Percentiles rank a stretch among this genome's conserved stretches.
These are phyloP conservation scores for Petrolisthes manimaculis DNA, from an alignment of 2,888 invertebrate genomes.

Conservation along the genomic window DNA sequence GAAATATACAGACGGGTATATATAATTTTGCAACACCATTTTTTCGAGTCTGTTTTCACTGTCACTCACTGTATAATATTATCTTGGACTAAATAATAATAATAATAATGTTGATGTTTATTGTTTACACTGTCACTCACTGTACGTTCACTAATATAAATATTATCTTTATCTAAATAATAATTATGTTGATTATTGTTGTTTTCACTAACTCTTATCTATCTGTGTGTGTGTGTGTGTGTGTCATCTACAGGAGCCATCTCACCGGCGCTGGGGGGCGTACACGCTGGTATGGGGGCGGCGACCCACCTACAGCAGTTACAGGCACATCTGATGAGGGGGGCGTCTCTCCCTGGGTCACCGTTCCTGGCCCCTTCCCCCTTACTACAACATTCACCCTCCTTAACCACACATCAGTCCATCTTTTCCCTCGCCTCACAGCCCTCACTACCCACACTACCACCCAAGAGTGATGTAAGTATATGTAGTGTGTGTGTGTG, in stretches of 20 bases:
- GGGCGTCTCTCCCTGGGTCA: constrained; percentile 66
- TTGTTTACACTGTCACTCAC: too few species aligned
- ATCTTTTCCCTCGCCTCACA: constrained; percentile 56
- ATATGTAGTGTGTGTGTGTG: too few species aligned
- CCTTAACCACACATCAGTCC: constrained; percentile 59
- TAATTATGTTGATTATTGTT: too few species aligned
- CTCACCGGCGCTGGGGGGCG: constrained; percentile 85
- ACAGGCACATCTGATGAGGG: constrained; percentile 82
- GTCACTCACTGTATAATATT: too few species aligned
- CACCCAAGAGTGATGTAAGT: constrained; percentile 61
- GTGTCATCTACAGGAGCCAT: constrained; percentile 76
- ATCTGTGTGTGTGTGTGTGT: not conserved
- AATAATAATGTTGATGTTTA: too few species aligned
- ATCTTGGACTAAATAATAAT: too few species aligned
- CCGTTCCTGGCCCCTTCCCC: constrained; percentile 67
- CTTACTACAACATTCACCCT: constrained; percentile 63
- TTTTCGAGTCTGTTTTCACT: too few species aligned
- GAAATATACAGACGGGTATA: too few species aligned
- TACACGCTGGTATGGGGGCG: constrained; percentile 73
- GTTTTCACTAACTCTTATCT: not conserved
- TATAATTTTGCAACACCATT: too few species aligned
- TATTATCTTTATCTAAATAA: too few species aligned
- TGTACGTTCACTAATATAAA: too few species aligned
- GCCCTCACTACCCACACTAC: constrained; percentile 34
- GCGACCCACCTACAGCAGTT: constrained; percentile 76